Evolutionary conservation across 2,888 invertebrate species (phyloP), one percentile per base, ranked within the genome.

Genomic region (Pheosia tremula): DNA sequence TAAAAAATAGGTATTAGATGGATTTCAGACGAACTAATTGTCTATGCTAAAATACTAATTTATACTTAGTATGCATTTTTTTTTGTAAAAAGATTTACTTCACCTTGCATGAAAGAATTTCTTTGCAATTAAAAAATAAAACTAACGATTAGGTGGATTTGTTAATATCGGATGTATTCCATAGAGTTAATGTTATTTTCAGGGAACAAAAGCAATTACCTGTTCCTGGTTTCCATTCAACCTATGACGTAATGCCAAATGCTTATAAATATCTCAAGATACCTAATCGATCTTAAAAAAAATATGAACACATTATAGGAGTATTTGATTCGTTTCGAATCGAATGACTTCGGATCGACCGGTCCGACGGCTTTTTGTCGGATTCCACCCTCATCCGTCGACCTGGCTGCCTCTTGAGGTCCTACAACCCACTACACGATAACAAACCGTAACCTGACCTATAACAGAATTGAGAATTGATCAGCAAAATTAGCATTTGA

Each of bases 341-440:
- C 79, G 79, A 82, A 83, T 85, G 81, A 82, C 84, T 85, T 73
- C 71, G 79, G 79, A 82, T 83, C 82, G 85, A 92, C 92, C 91
- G 91, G 93, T 93, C 79, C 55, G 77, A 85, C 90, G 41, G 78
- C 90, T 91, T 92, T 92, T 92, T 91, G 87, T 88, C 70, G 83
- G 84, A 89, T 86, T 87, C 89, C 87, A 89, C 91, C 92, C 92
- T 89, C 89, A 82, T 80, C 78, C 79, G 76, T 70, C 83, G 82
- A 85, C 85, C 86, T 82, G 81, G 72, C 83, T 80, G 71, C 78
- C 78, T 75, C 78, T 68, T 73, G 66, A 78, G 71, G 69, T 74
- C 74, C 65, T 57, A 45, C 38, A 55, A 6, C 24, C 6, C n/a
- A 49, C 52, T 36, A 71, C 54, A 58, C 11, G 4, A 78, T 75